Evolutionary conservation across 2,113 vertebrate species (phyloP).

Genomic region (Chinchilla lanigera): DNA sequence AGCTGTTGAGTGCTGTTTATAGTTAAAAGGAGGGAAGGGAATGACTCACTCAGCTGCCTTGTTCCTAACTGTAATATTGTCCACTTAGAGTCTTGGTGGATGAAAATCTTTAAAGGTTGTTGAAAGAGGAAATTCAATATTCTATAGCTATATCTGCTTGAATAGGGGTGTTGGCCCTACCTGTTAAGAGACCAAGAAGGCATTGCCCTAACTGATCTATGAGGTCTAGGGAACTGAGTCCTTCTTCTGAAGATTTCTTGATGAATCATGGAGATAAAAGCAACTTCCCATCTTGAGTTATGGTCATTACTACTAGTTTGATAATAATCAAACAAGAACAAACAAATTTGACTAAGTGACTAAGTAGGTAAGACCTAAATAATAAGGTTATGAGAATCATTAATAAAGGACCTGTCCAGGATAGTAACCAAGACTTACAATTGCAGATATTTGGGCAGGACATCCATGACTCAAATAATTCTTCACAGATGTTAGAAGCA

Average conservation of each 20-base stretch:
- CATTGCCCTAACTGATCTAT: background rate
- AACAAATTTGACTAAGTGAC: background rate
- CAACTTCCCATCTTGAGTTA: background rate
- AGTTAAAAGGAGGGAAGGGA: background rate
- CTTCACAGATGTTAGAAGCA: background rate
- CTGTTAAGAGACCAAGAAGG: background rate
- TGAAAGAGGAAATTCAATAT: background rate
- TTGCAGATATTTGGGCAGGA: background rate
- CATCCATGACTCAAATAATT: background rate
- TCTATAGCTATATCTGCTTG: background rate
- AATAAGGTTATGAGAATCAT: background rate
- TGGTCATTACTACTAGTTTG: background rate
- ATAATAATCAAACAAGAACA: background rate
- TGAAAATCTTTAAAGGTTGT: background rate
- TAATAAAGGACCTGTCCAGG: background rate
- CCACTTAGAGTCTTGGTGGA: background rate
- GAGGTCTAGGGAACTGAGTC: background rate
- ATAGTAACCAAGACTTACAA: background rate
- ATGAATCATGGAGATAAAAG: background rate
- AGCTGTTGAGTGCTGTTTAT: background rate
- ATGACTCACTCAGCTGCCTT: background rate
- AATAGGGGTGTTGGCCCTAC: background rate
- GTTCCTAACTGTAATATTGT: background rate
- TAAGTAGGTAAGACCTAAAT: background rate
- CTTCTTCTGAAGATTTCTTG: background rate